Conservation (phyloP, 1,140 invertebrate genomes). For the Drosophila carrolli region DNA sequence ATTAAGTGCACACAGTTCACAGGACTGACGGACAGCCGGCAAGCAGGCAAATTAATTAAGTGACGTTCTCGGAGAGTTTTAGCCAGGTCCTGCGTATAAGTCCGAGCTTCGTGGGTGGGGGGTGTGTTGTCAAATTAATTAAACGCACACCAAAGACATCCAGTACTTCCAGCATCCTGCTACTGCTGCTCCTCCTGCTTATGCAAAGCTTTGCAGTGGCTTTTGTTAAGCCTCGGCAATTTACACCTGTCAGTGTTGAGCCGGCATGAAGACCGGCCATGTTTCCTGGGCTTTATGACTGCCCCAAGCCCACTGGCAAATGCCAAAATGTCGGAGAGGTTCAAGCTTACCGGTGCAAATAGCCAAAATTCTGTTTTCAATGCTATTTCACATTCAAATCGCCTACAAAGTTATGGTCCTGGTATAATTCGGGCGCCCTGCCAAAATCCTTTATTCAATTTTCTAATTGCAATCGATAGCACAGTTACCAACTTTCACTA, state of each 20-base stretch:
- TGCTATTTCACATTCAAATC: conserved; percentile 12
- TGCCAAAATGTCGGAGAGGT: conserved; percentile 17
- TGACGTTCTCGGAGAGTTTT: conserved; percentile 65
- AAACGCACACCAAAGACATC: conserved; percentile 53
- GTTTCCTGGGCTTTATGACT: conserved; percentile 40
- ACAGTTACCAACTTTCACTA: conserved; percentile 40
- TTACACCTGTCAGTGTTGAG: conserved; percentile 69
- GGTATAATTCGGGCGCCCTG: background rate
- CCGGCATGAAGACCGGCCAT: conserved; percentile 41
- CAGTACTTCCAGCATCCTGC: conserved; percentile 13
- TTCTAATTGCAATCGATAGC: conserved; percentile 42
- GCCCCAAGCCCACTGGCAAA: conserved; percentile 1
- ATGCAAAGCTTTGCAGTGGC: conserved; percentile 46
- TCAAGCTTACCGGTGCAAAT: background rate
- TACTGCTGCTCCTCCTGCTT: conserved; percentile 11
- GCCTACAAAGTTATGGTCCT: too few relatives aligned
- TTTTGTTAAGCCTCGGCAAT: conserved; percentile 63
- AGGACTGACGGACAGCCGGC: conserved; percentile 21
- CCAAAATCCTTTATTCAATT: conserved; percentile 39
- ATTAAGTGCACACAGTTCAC: conserved; percentile 70
- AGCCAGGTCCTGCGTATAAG: conserved; percentile 15
- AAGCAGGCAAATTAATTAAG: conserved; percentile 76
- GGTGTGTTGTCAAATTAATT: conserved; percentile 57
- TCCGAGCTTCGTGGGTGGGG: background rate
- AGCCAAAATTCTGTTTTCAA: conserved; percentile 7